phyloP scores from a whole-genome alignment of 1,140 invertebrate species.

The Grapholita molesta region DNA sequence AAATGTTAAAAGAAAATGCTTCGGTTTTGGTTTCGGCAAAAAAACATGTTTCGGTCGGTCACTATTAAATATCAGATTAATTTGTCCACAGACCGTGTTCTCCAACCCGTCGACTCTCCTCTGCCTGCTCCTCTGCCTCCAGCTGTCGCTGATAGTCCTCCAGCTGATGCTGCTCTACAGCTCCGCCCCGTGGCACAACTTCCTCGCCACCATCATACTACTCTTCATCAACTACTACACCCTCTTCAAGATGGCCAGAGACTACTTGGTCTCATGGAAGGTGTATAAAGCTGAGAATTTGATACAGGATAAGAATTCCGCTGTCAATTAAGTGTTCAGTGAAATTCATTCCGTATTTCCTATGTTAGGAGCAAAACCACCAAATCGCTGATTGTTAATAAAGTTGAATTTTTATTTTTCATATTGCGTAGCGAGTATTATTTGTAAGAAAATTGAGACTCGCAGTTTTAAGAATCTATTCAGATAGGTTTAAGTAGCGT shows the following conservation, averaged over 20 bases:
- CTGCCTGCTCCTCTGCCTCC: conserved; percentile 86
- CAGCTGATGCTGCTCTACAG: conserved; percentile 89
- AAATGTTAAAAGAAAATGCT: too few relatives aligned
- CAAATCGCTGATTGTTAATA: neutral
- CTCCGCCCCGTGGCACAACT: conserved; percentile 93
- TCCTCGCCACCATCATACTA: conserved; percentile 90
- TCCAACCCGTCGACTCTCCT: conserved; percentile 90
- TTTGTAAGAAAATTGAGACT: neutral
- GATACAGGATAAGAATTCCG: conserved; percentile 80
- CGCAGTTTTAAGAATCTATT: neutral
- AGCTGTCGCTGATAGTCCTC: conserved; percentile 84
- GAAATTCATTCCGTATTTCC: neutral
- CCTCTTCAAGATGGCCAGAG: conserved; percentile 92
- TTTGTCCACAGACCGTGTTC: conserved; percentile 87
- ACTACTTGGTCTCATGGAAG: conserved; percentile 91
- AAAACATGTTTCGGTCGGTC: too few relatives aligned
- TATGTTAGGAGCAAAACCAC: neutral
- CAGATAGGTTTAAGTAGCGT: neutral
- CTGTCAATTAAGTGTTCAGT: neutral
- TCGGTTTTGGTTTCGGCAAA: too few relatives aligned
- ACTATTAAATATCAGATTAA: neutral
- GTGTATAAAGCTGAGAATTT: conserved; percentile 87
- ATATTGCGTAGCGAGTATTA: neutral
- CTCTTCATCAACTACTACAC: conserved; percentile 95
- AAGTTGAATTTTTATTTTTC: neutral